Percentiles rank a stretch among this genome's conserved stretches.
These are phyloP conservation scores for Felis chaus DNA, from an alignment of 2,113 vertebrate species.

Conservation along the genomic window DNA sequence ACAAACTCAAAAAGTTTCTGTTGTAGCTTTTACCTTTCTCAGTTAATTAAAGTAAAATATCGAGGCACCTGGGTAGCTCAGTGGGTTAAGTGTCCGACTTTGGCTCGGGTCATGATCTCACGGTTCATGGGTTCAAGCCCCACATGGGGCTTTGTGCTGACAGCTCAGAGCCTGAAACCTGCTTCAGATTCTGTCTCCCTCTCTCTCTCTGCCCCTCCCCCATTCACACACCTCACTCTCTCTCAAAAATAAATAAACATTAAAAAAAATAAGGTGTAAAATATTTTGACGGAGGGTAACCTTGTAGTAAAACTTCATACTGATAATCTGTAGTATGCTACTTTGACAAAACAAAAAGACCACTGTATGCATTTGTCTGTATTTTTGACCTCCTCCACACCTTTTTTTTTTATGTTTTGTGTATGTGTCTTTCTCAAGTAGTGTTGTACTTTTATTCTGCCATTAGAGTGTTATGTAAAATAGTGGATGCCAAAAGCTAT, in stretches of 20 bases:
- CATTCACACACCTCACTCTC: too few species aligned
- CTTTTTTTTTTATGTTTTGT: background rate
- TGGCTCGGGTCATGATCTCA: too few species aligned
- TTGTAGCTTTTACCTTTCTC: conserved; percentile 63
- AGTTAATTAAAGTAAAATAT: conserved; percentile 1
- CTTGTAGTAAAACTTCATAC: background rate
- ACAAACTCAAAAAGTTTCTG: conserved; percentile 52
- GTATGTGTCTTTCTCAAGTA: conserved; percentile 35
- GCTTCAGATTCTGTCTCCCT: too few species aligned
- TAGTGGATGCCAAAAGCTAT: conserved; percentile 66
- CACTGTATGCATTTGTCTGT: background rate
- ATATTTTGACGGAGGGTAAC: conserved; percentile 38
- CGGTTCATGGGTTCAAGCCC: too few species aligned
- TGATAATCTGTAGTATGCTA: background rate
- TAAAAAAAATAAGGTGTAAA: conserved; percentile 28
- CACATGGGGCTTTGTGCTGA: too few species aligned
- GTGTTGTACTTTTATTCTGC: conserved; percentile 45
- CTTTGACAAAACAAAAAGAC: background rate
- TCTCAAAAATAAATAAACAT: too few species aligned
- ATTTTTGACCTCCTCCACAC: background rate
- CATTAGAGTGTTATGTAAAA: background rate
- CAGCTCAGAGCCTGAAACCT: too few species aligned
- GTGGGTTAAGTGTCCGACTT: too few species aligned
- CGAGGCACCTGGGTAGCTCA: too few species aligned
- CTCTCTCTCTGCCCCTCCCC: too few species aligned